Base-by-base conservation (phyloP, 2,888 invertebrate species). In the Falcaria lacertinaria region DNA sequence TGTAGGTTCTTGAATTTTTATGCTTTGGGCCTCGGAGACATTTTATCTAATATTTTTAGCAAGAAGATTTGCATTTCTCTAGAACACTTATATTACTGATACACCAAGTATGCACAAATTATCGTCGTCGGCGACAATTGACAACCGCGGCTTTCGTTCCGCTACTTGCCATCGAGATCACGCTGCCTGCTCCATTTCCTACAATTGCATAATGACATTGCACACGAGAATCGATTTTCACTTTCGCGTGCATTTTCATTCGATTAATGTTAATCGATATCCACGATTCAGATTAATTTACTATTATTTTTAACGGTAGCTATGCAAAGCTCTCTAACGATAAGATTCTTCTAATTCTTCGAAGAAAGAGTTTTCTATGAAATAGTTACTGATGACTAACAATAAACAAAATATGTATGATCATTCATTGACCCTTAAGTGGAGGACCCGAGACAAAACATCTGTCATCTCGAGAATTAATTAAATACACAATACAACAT, bases 201-300 rank as follows among this genome's bases (percentile, higher is more conserved):
- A 54, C 59, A 45, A 60, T 84, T 85, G 75, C 80, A 77, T 82
- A 80, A 83, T 75, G 60, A 65, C 68, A 67, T 68, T 70, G 68
- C 72, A 72, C 64, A 74, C 67, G 54, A 64, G 67, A 69, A 82
- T 81, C 74, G 75, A 82, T 83, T 79, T 78, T 78, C 76, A 78
- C 82, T 85, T 84, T 86, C 74, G 57, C 68, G 59, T 67, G 64
- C 63, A 63, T 57, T 60, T 53, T 62, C 28, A 63, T 62, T 45
- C 52, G 28, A 28, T 28, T 7, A 28, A 28, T 28, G 3, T 11
- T 28, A 28, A 28, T 11, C 28, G 11, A 3, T 11, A 28, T 19
- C 6, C 6, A 19, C 28, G 8, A 28, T 28, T 11, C 11, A 2
- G 8, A 3, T 11, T 11, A 11, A 1, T 11, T 28, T 11, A 28